phyloP scores from a whole-genome alignment of 2,797 vertebrate genomes.

The Nyctibius grandis region DNA sequence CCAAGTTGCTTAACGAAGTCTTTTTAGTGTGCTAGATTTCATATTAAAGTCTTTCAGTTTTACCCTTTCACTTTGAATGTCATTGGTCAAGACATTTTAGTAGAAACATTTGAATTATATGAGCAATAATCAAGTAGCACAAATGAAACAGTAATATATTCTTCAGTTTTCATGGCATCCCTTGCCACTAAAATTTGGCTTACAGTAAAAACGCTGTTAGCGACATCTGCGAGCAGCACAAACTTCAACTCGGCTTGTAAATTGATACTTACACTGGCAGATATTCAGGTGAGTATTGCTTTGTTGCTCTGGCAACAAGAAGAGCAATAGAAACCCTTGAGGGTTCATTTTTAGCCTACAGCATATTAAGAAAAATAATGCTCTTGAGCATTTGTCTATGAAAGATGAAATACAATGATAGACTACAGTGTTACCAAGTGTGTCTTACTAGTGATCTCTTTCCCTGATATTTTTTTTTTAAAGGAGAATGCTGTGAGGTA shows the following conservation, averaged over 20 bases:
- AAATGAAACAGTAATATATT: background rate
- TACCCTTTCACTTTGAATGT: conserved; percentile 7
- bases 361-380: conserved; percentile 27
- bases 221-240: background rate
- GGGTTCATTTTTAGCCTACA: conserved; percentile 36
- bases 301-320: conserved; percentile 63
- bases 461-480: background rate
- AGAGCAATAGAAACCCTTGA: background rate
- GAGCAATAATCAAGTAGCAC: conserved; percentile 20
- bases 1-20: background rate
- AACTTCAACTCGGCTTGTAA: conserved; percentile 28
- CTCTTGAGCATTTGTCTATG: background rate
- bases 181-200: background rate
- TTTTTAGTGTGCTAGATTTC: background rate
- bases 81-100: background rate
- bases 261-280: conserved; percentile 25
- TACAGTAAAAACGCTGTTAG: background rate
- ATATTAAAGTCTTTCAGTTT: background rate
- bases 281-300: conserved; percentile 37
- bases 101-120: conserved; percentile 30
- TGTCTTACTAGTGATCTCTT: background rate
- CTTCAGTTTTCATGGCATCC: background rate
- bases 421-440: background rate
- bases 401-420: background rate
- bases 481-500: background rate